Conservation (phyloP, 1,140 invertebrate species). For the Cherax destructor region DNA sequence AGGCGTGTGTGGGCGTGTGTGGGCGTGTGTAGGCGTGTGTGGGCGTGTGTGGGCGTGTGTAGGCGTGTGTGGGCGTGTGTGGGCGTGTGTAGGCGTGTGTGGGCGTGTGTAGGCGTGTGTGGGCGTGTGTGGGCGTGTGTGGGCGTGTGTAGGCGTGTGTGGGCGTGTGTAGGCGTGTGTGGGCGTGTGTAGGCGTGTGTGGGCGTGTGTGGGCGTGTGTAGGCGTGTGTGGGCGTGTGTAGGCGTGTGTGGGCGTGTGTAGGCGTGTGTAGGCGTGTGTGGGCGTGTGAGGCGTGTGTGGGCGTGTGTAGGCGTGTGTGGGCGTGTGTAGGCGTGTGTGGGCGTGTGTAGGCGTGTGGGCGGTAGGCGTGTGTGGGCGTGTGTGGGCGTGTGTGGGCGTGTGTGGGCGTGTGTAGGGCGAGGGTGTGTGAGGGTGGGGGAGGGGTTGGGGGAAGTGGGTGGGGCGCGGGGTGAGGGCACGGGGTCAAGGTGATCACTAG, state of each 20-base stretch:
- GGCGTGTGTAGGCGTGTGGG: too few species aligned
- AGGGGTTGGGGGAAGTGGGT: constrained; percentile 4
- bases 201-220: not conserved
- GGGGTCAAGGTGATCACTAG: constrained; percentile 7
- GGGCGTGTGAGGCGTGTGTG: too few species aligned
- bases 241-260: too few species aligned
- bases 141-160: not conserved
- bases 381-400: not conserved
- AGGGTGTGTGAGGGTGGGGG: not conserved
- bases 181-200: not conserved
- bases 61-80: too few species aligned
- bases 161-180: not conserved
- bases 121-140: not conserved
- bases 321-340: not conserved
- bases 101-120: not conserved
- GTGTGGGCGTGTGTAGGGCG: not conserved
- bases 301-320: too few species aligned
- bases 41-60: not conserved
- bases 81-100: not conserved
- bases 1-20: too few species aligned
- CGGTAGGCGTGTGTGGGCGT: not conserved
- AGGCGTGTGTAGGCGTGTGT: too few species aligned
- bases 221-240: too few species aligned
- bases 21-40: not conserved
- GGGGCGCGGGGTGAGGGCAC: not conserved